Percentiles rank a stretch among this genome's conserved stretches.
These are phyloP conservation scores for Cistogaster globosa DNA, from an alignment of 2,888 invertebrate species.

Conservation along the genomic window DNA sequence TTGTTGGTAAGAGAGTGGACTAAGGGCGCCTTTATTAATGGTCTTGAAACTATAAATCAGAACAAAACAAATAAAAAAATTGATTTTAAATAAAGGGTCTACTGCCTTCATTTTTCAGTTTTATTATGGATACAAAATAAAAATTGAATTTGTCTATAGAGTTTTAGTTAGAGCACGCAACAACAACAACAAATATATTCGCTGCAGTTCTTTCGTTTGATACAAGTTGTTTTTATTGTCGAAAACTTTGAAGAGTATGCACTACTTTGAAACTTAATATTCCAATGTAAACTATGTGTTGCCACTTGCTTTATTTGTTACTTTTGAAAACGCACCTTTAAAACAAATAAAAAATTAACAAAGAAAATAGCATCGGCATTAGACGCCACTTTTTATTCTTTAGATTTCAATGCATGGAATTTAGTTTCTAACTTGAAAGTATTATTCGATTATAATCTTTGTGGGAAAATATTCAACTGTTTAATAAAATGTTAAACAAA, in stretches of 20 bases:
- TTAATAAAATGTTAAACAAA: constrained; percentile 41
- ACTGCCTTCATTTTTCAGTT: not conserved
- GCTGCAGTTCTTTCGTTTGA: not conserved
- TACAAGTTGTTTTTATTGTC: not conserved
- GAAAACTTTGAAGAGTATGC: constrained; percentile 44
- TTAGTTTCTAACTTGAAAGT: constrained; percentile 18
- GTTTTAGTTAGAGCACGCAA: not conserved
- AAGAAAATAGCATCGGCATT: not conserved
- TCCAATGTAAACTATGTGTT: constrained; percentile 78
- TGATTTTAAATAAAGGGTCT: not conserved
- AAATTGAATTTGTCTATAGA: constrained; percentile 18
- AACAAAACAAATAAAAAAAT: constrained; percentile 20
- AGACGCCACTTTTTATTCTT: not conserved
- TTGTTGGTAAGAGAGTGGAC: constrained; percentile 44
- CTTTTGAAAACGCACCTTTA: constrained; percentile 1
- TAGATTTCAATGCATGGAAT: constrained; percentile 17
- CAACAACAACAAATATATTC: constrained; percentile 2
- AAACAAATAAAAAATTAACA: not conserved
- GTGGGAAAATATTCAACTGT: constrained; percentile 68
- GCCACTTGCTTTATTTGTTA: constrained; percentile 78
- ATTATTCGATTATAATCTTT: constrained; percentile 57
- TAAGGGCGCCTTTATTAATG: constrained; percentile 47
- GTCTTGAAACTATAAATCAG: constrained; percentile 34
- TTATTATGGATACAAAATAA: constrained; percentile 2
- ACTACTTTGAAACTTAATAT: constrained; percentile 77